Evolutionary conservation across 2,888 invertebrate genomes (phyloP).

Genomic region (Zele albiditarsus): DNA sequence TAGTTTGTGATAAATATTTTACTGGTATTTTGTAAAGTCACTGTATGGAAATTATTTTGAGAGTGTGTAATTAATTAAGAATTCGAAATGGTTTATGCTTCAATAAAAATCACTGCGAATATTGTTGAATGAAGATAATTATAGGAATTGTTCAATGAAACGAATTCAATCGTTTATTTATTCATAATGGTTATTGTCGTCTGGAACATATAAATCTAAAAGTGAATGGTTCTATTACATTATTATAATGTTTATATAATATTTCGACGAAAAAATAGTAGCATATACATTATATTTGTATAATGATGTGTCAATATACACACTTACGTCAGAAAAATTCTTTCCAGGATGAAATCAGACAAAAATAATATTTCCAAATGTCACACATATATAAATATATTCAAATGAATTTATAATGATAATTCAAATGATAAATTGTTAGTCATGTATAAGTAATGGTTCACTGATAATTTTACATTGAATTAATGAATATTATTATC

Average conservation of each 20-base stretch:
- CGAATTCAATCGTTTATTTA: neutral
- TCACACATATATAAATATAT: neutral
- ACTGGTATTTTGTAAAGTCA: no score
- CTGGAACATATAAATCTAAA: neutral
- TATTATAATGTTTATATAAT: no score
- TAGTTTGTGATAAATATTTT: no score
- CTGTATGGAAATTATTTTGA: no score
- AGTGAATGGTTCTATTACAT: no score
- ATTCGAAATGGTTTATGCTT: no score
- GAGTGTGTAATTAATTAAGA: no score
- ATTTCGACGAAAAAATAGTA: neutral
- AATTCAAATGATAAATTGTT: constrained; percentile 2
- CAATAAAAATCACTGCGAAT: no score
- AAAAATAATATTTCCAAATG: constrained; percentile 6
- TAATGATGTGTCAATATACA: neutral
- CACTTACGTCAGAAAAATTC: constrained; percentile 14
- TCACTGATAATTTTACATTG: neutral
- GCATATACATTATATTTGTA: neutral
- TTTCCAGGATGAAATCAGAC: constrained; percentile 7
- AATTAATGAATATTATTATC: neutral
- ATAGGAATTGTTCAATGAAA: neutral
- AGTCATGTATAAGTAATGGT: constrained; percentile 5
- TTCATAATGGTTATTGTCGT: constrained; percentile 12
- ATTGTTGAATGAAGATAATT: no score
- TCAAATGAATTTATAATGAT: constrained; percentile 5